These are phyloP conservation scores for Diacarnus erythraeanus DNA, from an alignment of 37 sponge, comb jelly and placozoan species.

Conservation along the genomic window DNA sequence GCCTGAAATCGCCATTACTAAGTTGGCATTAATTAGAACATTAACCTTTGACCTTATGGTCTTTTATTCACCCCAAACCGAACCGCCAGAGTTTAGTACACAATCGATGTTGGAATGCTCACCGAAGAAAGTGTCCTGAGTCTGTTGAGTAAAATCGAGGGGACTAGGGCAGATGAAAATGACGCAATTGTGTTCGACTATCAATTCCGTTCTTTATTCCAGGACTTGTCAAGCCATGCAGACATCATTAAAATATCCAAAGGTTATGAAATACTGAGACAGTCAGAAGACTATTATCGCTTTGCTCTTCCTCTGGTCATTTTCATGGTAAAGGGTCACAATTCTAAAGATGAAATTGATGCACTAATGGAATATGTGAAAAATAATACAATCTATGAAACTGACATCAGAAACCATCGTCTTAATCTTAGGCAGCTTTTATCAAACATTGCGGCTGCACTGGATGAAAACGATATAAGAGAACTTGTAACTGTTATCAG, in stretches of 20 bases:
- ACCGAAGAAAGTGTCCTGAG: no score
- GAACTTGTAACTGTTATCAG: background rate
- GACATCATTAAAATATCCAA: background rate
- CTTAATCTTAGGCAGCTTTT: background rate
- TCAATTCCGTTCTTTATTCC: background rate
- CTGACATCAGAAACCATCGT: background rate
- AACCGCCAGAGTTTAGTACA: no score
- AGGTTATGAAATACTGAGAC: background rate
- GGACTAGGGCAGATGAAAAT: no score
- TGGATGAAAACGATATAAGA: background rate
- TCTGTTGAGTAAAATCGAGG: no score
- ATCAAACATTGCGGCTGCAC: background rate
- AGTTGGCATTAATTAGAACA: no score
- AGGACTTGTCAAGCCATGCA: no score
- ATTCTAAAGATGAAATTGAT: background rate
- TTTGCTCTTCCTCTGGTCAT: constrained; percentile 12
- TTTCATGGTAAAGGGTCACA: background rate
- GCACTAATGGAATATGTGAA: background rate
- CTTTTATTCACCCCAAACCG: no score
- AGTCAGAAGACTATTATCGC: constrained; percentile 5
- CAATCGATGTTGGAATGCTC: no score
- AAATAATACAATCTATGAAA: background rate
- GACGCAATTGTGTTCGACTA: no score
- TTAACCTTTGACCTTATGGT: no score
- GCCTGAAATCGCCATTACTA: no score